phyloP scores from a whole-genome alignment of 2,797 vertebrate species.

The Phrynocephalus vlangalii region DNA sequence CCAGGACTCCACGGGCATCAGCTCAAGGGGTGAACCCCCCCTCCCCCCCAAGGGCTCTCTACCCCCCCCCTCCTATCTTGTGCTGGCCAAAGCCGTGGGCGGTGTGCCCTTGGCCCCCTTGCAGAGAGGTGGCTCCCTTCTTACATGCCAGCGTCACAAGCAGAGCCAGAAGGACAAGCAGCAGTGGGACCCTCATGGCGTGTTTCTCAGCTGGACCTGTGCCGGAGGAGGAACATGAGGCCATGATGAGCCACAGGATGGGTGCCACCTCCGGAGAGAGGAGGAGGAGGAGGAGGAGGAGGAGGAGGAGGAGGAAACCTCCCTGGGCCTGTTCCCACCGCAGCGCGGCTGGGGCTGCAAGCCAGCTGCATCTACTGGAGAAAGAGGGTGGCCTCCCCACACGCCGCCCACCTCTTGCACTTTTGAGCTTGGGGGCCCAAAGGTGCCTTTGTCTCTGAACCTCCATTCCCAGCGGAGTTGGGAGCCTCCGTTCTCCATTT shows the following conservation, averaged over 20 bases:
- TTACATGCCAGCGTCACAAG: slow-evolving; percentile 53
- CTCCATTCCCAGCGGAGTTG: no score
- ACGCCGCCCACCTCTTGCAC: no score
- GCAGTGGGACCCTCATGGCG: slow-evolving; percentile 47
- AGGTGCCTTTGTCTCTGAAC: no score
- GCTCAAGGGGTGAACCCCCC: neutral
- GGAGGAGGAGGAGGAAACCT: neutral
- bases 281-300: neutral
- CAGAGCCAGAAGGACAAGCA: slow-evolving; percentile 39
- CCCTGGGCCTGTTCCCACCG: neutral
- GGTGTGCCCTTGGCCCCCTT: neutral
- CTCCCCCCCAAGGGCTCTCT: neutral
- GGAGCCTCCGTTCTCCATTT: no score
- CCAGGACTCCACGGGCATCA: neutral
- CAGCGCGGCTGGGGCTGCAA: neutral
- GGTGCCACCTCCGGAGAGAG: accelerated
- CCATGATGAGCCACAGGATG: neutral
- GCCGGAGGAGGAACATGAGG: neutral
- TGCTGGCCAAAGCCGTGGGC: no score
- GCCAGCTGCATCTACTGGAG: no score
- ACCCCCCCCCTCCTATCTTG: neutral
- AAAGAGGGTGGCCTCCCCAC: no score
- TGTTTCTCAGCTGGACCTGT: slow-evolving; percentile 20
- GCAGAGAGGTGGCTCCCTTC: neutral
- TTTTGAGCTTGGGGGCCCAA: no score